phyloP scores from a whole-genome alignment of 2,113 vertebrate genomes.

The Oreochromis spilurus region DNA sequence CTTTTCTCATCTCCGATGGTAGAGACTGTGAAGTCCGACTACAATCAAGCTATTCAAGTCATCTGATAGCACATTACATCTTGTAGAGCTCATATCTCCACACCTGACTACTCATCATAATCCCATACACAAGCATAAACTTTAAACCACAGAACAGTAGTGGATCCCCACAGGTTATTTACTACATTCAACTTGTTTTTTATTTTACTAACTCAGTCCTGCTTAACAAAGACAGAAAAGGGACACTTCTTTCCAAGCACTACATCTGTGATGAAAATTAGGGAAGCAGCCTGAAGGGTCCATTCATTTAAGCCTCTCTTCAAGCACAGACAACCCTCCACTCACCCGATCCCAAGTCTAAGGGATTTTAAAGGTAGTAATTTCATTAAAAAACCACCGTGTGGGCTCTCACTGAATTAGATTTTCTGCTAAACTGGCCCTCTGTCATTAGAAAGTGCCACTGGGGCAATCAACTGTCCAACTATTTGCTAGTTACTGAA shows the following conservation, averaged over 20 bases:
- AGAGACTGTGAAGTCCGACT: conserved; percentile 28
- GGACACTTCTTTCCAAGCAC: neutral
- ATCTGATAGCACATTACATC: neutral
- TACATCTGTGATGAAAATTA: neutral
- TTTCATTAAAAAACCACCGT: conserved; percentile 16
- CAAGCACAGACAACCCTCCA: neutral
- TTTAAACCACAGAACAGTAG: neutral
- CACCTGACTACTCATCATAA: neutral
- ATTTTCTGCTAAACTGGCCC: neutral
- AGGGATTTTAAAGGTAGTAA: neutral
- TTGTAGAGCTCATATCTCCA: neutral
- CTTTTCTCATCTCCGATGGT: neutral
- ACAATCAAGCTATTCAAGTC: conserved; percentile 13
- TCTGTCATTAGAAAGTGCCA: conserved; percentile 14
- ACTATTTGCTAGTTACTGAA: conserved; percentile 21
- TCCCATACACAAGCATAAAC: neutral
- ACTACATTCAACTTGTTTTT: neutral
- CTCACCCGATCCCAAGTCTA: neutral
- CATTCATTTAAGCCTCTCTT: neutral
- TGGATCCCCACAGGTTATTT: neutral
- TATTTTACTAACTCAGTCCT: neutral
- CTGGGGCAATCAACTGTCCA: neutral
- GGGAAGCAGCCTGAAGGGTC: neutral
- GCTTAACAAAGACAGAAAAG: neutral
- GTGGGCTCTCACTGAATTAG: neutral